Base-by-base conservation (phyloP, 2,113 vertebrate genomes). In the Oryzias melastigma region DNA sequence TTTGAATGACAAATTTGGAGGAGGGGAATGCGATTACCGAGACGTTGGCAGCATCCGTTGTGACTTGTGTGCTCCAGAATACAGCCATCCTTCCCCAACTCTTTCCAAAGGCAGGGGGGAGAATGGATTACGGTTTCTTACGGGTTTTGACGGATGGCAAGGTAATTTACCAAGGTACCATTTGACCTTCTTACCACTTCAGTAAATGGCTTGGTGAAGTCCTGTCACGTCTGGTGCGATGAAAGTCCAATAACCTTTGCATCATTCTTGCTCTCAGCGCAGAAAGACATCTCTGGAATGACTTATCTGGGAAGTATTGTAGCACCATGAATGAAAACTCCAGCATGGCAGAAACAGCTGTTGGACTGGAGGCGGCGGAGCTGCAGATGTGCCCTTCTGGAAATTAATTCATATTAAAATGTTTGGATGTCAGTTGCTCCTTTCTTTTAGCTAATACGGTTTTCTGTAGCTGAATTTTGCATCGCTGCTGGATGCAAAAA, bases 211-310 rank as follows among this genome's bases (percentile, higher is more conserved):
- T 54, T 6, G 5, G 35, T 50, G 80, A 62, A 73, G 66, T 80
- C 75, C 48, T 47, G 68, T 82, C 84, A 81, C 73, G 40, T 82
- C 66, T 68, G 42, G 22, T 8, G 42, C 73, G 69, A 85, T 81
- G 73, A 85, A 83, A 83, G 81, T 81, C 69, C 50, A 81, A 65
- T 77, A 85, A 81, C 62, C 79, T 83, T 87, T 87, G 81, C 83
- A 83, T 85, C 85, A 78, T 75, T 82, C 74, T 62, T 41, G 58
- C 75, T 75, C 59, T 75, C 60, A 62, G 71, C 81, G 25, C 73
- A 59, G 63, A 62, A 69, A 80, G 59, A 62, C 59, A 65, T 68
- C 61, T 56, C 41, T 41, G 61, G 76, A 75, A 81, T 71, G 63
- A 78, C 57, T 74, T 73, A 65, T 65, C 51, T 60, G 48, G 53